These are phyloP conservation scores for Branchinecta sandiegonensis DNA, from an alignment of 2,888 invertebrate species.

Conservation along the genomic window DNA sequence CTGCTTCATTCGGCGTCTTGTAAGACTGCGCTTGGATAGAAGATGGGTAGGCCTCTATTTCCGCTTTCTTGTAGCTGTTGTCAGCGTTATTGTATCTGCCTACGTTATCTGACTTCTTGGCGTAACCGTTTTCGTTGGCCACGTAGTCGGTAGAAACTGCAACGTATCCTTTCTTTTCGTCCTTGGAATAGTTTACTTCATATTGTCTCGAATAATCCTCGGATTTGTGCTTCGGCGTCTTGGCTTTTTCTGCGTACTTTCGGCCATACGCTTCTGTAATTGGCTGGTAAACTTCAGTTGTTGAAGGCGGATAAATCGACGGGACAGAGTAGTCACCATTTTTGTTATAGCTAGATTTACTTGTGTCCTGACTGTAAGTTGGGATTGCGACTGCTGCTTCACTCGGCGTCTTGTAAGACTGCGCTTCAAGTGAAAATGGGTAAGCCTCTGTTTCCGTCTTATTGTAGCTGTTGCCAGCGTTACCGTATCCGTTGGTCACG, in stretches of 20 bases:
- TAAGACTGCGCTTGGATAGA: too few relatives aligned
- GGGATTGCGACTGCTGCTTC: too few relatives aligned
- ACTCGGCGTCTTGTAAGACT: too few relatives aligned
- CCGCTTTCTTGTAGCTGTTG: background rate
- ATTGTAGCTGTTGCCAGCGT: background rate
- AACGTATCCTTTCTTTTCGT: background rate
- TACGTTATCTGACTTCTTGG: too few relatives aligned
- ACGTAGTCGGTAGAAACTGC: background rate
- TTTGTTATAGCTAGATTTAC: too few relatives aligned
- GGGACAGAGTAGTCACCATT: too few relatives aligned
- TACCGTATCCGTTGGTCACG: background rate
- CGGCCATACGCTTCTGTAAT: background rate
- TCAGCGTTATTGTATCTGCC: background rate
- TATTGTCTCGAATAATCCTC: background rate
- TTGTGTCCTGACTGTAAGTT: too few relatives aligned
- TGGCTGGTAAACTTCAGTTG: background rate
- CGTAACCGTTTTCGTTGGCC: background rate
- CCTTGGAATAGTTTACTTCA: background rate
- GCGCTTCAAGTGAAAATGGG: background rate
- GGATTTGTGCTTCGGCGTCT: too few relatives aligned
- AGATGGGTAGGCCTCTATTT: background rate
- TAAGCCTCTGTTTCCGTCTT: background rate
- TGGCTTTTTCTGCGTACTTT: too few relatives aligned
- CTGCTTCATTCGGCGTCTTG: too few relatives aligned
- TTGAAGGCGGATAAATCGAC: background rate